phyloP scores from a whole-genome alignment of 2,888 invertebrate genomes.

The Psylliodes chrysocephalus region DNA sequence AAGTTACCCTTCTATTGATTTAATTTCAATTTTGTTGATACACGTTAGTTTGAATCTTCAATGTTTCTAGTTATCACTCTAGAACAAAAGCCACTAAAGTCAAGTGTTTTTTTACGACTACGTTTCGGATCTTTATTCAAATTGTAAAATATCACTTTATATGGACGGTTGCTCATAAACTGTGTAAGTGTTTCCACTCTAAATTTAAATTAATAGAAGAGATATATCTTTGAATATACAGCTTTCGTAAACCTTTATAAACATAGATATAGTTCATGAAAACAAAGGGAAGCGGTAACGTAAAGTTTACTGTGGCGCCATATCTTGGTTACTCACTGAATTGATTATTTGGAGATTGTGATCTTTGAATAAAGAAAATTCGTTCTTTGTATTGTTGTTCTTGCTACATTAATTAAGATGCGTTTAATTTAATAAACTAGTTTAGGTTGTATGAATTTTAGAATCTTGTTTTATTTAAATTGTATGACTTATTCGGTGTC shows the following conservation, averaged over 20 bases:
- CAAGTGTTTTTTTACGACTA: slow-evolving; percentile 1
- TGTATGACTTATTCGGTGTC: too few species aligned
- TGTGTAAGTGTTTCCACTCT: slow-evolving; percentile 5
- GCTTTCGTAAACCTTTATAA: neutral
- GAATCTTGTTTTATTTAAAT: too few species aligned
- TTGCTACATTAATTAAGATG: too few species aligned
- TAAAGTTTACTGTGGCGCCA: neutral
- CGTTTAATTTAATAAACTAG: too few species aligned
- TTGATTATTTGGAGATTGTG: too few species aligned
- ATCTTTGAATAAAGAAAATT: too few species aligned
- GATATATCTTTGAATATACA: neutral
- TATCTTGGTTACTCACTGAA: too few species aligned
- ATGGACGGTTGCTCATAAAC: neutral
- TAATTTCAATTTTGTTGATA: too few species aligned
- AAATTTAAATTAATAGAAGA: neutral
- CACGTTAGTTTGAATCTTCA: too few species aligned
- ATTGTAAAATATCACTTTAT: slow-evolving; percentile 11
- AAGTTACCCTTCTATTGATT: too few species aligned
- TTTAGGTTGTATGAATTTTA: too few species aligned
- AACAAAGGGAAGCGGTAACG: neutral
- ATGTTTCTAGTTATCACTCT: slow-evolving; percentile 2
- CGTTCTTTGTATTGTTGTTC: too few species aligned
- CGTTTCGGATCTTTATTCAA: slow-evolving; percentile 5
- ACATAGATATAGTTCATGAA: neutral
- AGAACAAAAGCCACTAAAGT: slow-evolving; percentile 19